Conservation (phyloP, 2,113 vertebrate genomes). For the Rhinoptilus africanus region DNA sequence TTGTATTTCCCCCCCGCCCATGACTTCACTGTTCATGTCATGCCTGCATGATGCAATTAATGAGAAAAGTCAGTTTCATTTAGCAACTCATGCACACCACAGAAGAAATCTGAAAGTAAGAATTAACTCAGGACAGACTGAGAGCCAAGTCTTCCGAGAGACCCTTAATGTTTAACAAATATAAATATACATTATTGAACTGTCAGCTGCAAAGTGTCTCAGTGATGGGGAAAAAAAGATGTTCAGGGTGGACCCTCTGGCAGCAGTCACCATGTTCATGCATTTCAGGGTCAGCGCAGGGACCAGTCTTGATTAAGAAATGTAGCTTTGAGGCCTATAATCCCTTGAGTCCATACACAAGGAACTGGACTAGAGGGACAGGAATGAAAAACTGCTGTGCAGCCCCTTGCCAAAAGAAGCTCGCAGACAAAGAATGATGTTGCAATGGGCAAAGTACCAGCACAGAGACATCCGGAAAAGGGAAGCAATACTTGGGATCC, state of each 20-base stretch:
- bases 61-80: not conserved
- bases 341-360: not conserved
- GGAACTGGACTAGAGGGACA: not conserved
- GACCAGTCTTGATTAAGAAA: not conserved
- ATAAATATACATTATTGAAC: not conserved
- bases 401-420: not conserved
- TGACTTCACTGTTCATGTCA: not conserved
- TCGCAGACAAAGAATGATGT: not conserved
- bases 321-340: rapidly evolving
- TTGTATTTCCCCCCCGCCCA: not conserved
- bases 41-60: not conserved
- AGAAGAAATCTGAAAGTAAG: not conserved
- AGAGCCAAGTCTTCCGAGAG: not conserved
- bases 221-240: not conserved
- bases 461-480: rapidly evolving
- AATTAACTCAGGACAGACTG: not conserved
- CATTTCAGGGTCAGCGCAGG: not conserved
- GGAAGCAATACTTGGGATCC: not conserved
- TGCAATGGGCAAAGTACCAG: rapidly evolving
- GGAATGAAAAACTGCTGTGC: not conserved
- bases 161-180: not conserved
- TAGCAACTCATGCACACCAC: not conserved
- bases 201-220: not conserved
- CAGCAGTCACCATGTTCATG: not conserved
- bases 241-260: not conserved